Evolutionary conservation across 2,113 vertebrate species (phyloP), one percentile per base, ranked within the genome.

Genomic region (Cephalopterus ornatus): DNA sequence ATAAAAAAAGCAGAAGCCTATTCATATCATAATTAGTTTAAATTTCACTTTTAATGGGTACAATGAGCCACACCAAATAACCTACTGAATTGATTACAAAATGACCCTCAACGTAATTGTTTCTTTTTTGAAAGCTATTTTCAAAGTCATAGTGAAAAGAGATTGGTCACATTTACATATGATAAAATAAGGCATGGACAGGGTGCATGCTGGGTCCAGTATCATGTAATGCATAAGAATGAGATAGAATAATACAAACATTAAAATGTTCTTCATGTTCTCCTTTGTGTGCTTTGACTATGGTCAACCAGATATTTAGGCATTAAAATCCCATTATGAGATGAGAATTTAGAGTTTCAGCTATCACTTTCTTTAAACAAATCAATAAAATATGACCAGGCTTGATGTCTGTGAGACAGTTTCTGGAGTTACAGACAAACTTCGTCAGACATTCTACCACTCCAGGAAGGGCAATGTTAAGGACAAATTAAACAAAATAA

Each of bases 121-220:
- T 71, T 44, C 21, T 58, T 88, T 88, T 91, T 42, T 44, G 63
- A 86, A 72, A 59, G 33, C 82, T 94, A 33, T 83, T 85, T 94
- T 66, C 67, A 85, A 86, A 79, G 76, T 80, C 72, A 72, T 9
- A 21, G 44, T 32, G 56, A 89, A 86, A 89, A 85, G 55, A 84
- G n/a, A 87, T 19, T 42, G 32, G n/a, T 41, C 77, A 32, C 77
- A 85, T 92, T 95, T 95, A 68, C 91, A 78, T 81, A 82, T n/a
- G 56, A 77, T 70, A 81, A 87, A 88, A 66, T 33, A 82, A 91
- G 39, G 42, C 50, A 65, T 30, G 20, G 32, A 28, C 33, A 88
- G 42, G n/a, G 42, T 66, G 41, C 28, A 42, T 53, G 61, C 37
- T 89, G 80, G 30, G 27, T 89, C 35, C 46, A n/a, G 55, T 21